Evolutionary conservation across 2,113 vertebrate genomes (phyloP), one percentile per base, ranked within the genome.

Genomic region (Myiopsitta monachus): DNA sequence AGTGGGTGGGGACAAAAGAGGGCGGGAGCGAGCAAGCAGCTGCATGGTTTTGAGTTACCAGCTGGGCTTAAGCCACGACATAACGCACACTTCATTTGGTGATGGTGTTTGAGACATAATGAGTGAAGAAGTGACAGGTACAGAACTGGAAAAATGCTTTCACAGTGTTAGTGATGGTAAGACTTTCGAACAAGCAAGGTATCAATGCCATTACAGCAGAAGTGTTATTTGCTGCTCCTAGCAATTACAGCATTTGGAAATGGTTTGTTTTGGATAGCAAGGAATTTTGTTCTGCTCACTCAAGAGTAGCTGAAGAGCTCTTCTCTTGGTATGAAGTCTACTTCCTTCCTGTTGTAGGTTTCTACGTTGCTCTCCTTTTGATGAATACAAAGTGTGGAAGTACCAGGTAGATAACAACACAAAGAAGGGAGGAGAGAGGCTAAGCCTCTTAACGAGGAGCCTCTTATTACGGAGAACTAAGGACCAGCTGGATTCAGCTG

Each of bases 371-470:
- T 98, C 98, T 97, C 99, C 99, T 3, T 99, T 99, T 83, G 99
- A 99, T 75, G 99, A 99, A 69, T 99, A 98, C 97, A 98, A 97
- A 84, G 97, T 99, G 55, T 99, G 99, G 99, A 99, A 98, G 96
- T 98, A 97, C 92, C 99, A 99, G 85, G 99, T 99, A 49, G 99
- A 99, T 97, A 99, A 99, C 63, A 98, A 98, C 75, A 99, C 99
- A 41, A 98, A 96, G 55, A 98, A 99, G 91, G 99, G 99, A 93
- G 97, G 98, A 80, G 99, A 99, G 91, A 98, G 99, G 78, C 97
- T 99, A 46, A 98, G 98, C 92, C 98, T 99, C 91, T 98, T 99
- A 97, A 99, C 98, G 39, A 98, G 96, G 97, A 98, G 96, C 68
- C 98, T 99, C 63, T 97, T 99, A 94, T 94, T 99, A 76, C 97